Base-by-base conservation (phyloP, 2,888 invertebrate species). In the Lepidochitona cinerea region DNA sequence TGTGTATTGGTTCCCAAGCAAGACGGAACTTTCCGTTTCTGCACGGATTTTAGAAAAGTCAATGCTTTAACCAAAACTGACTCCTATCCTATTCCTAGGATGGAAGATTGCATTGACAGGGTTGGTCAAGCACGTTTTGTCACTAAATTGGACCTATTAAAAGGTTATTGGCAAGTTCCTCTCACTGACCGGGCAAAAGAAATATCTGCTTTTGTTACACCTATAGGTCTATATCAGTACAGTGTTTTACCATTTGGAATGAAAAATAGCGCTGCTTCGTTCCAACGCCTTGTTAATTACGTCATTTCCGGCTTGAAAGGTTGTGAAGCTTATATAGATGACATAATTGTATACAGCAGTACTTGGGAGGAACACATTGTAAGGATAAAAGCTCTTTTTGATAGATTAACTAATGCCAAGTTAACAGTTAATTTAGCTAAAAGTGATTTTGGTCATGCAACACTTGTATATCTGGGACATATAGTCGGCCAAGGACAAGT, bases 231-330 rank as follows among this genome's bases (percentile, higher is more conserved):
- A 0, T 81, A 53, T 41, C 74, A 80, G 66, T 80, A 78, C 37
- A 74, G 75, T 32, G 81, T 79, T 7, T 78, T 81, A 76, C 78
- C 76, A 12, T 80, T 82, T 68, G 81, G 80, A 6, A 76, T 83
- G 76, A 77, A 78, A 71, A 79, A 77, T 41, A 65, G 75, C 7
- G 71, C 76, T 12, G 77, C 76, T 4, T 77, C 77, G 0, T 83
- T 81, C 65, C 76, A 79, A 36, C 54, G 81, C 1, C 67, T 81
- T n/a, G 54, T 80, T 5, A 77, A 79, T 41, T 29, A 4, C 1
- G 37, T 79, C 0, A 64, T 74, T 23, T n/a, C n/a, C 14, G 66
- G 37, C 14, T 18, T 9, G 29, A 32, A 64, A 1, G 3, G 14
- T 9, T 73, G 70, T 54, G 72, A 75, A 2, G 74, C 71, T 0